phyloP scores from a whole-genome alignment of 2,888 invertebrate genomes.

The Chironomus riparius region DNA sequence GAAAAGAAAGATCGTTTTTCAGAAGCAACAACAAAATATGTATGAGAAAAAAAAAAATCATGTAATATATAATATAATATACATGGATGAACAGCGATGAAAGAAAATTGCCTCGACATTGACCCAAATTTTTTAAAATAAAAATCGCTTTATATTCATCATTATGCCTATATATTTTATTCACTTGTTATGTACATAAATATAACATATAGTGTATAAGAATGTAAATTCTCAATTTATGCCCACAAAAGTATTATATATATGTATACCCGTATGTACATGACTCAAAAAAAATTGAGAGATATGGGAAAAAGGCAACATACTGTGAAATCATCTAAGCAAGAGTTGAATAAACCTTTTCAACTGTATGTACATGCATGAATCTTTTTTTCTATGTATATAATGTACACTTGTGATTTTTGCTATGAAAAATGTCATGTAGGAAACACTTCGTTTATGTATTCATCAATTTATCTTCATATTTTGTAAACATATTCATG shows the following conservation, averaged over 20 bases:
- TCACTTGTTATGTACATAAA: slow-evolving; percentile 11
- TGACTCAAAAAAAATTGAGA: not conserved
- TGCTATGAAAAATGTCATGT: slow-evolving; percentile 12
- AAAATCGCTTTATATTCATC: slow-evolving; percentile 8
- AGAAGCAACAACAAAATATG: not conserved
- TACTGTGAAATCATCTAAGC: slow-evolving; percentile 4
- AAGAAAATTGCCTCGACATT: slow-evolving; percentile 47
- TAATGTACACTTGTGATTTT: not conserved
- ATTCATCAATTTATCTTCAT: slow-evolving; percentile 2
- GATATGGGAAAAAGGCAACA: not conserved
- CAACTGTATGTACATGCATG: not conserved
- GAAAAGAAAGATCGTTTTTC: not conserved
- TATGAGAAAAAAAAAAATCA: not conserved
- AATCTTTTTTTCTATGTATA: not conserved
- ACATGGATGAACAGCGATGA: slow-evolving; percentile 21
- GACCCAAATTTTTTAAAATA: slow-evolving; percentile 41
- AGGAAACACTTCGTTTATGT: not conserved
- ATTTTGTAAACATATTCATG: slow-evolving; percentile 2
- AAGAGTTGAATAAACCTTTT: slow-evolving; percentile 24
- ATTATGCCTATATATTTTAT: slow-evolving; percentile 7
- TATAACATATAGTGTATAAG: not conserved
- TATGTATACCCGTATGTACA: not conserved
- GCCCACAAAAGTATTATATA: not conserved
- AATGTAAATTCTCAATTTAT: not conserved
- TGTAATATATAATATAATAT: not conserved